Conservation (phyloP, 2,113 vertebrate genomes). For the Amblyopsis rosae region DNA sequence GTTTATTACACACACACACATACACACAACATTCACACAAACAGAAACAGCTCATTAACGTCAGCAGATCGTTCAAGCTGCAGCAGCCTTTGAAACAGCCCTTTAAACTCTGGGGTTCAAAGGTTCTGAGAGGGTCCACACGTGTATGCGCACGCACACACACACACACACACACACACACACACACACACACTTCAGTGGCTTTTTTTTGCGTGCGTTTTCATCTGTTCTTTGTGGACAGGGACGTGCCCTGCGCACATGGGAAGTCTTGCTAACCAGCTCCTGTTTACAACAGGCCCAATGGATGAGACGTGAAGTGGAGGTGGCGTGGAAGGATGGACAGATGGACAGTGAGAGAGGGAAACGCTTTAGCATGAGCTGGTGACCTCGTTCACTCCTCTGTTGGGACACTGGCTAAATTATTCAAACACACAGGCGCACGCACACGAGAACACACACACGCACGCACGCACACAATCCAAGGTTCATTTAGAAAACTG, state of each 20-base stretch:
- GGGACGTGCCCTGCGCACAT: slow-evolving; percentile 55
- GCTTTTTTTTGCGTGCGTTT: slow-evolving; percentile 53
- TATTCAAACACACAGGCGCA: slow-evolving; percentile 62
- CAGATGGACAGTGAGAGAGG: slow-evolving; percentile 24
- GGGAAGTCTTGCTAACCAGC: slow-evolving; percentile 53
- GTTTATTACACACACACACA: slow-evolving; percentile 27
- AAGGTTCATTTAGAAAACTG: too few relatives aligned
- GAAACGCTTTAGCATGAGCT: slow-evolving; percentile 65
- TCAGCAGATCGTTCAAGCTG: slow-evolving; percentile 50
- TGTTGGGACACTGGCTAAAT: slow-evolving; percentile 70
- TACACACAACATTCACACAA: not conserved
- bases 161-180: slow-evolving; percentile 24
- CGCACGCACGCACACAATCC: slow-evolving; percentile 49
- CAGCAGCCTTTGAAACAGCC: slow-evolving; percentile 60
- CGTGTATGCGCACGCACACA: slow-evolving; percentile 17
- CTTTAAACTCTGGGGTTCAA: slow-evolving; percentile 61
- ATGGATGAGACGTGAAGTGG: slow-evolving; percentile 11
- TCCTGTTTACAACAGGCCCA: slow-evolving; percentile 55
- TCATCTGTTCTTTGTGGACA: slow-evolving; percentile 50
- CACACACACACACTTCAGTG: slow-evolving; percentile 4
- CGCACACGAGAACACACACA: slow-evolving; percentile 41
- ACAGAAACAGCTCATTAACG: slow-evolving; percentile 54
- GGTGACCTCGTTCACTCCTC: slow-evolving; percentile 74
- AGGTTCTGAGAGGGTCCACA: slow-evolving; percentile 53
- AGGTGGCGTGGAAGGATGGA: slow-evolving; percentile 14